Conservation (phyloP, 1,140 invertebrate genomes). For the Magallana gigas region DNA sequence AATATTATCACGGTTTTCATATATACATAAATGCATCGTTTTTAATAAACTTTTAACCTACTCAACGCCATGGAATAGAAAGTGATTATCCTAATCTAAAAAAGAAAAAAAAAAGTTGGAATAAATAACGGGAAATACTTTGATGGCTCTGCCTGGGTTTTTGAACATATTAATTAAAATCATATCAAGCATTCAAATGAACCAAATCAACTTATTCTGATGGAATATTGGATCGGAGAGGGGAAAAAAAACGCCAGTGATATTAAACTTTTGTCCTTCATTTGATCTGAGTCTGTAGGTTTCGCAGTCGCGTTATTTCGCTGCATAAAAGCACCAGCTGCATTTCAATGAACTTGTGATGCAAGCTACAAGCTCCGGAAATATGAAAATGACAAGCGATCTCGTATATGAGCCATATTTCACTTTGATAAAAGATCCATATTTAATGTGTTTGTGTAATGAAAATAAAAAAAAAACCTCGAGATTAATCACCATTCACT, state of each 20-base stretch:
- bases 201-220: constrained; percentile 4
- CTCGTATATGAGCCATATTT: too few species aligned
- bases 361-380: too few species aligned
- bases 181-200: constrained; percentile 35
- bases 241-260: neutral
- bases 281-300: too few species aligned
- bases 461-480: too few species aligned
- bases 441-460: too few species aligned
- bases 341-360: too few species aligned
- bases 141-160: constrained; percentile 6
- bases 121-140: constrained; percentile 32
- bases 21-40: constrained; percentile 36
- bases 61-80: constrained; percentile 9
- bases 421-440: too few species aligned
- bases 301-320: too few species aligned
- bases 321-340: too few species aligned
- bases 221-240: neutral
- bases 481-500: too few species aligned
- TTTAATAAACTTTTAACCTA: constrained; percentile 35
- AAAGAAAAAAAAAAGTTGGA: neutral
- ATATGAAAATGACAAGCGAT: too few species aligned
- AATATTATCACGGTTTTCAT: constrained; percentile 36
- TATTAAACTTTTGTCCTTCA: too few species aligned
- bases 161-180: constrained; percentile 37
- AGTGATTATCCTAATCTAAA: constrained; percentile 10